Evolutionary conservation across 2,113 vertebrate genomes (phyloP), one percentile per base, ranked within the genome.

Genomic region (Odontophorus gujanensis): DNA sequence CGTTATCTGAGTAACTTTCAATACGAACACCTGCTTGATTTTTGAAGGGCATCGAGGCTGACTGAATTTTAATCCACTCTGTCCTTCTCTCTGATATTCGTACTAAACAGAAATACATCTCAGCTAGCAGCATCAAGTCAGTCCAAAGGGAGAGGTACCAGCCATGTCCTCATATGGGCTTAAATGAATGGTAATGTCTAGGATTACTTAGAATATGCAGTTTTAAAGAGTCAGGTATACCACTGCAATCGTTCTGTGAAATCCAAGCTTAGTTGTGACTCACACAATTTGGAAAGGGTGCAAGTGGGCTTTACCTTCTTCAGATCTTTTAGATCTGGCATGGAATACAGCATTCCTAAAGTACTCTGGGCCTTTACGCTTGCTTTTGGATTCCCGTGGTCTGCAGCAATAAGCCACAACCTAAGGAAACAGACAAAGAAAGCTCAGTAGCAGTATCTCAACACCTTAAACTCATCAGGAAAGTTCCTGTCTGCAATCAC

Each of bases 331-430:
- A 89, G 96, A 57, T 94, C 68, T 25, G 98, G 96, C 68, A 96
- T 92, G 78, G 97, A 98, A 77, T 98, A 98, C 85, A 98, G 97
- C 95, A 98, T 89, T 81, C 98, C 98, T 36, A 98, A 97, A 42
- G 97, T 96, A 58, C 90, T 97, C 90, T 98, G 98, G 47, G 98
- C 98, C 89, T 98, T 98, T 53, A 98, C 71, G 3, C 98, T 98
- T 48, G 98, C 98, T 73, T 97, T 97, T 61, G 98, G 98, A 72
- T 98, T 98, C 67, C 98, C 98, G 47, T 97, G 65, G 42, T 98
- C 97, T 63, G 98, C 98, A 80, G 98, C 98, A 66, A 96, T 90
- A 87, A 98, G 95, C 98, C 98, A 98, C 28, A 98, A 80, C 93
- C 97, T 98, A 38, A 58, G 82, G 93, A 83, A 95, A 81, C 7